A percentile compares a stretch with the other conserved stretches of the same genome.
phyloP scores from a whole-genome alignment of 1,140 invertebrate species.

The Brachionus calyciflorus region DNA sequence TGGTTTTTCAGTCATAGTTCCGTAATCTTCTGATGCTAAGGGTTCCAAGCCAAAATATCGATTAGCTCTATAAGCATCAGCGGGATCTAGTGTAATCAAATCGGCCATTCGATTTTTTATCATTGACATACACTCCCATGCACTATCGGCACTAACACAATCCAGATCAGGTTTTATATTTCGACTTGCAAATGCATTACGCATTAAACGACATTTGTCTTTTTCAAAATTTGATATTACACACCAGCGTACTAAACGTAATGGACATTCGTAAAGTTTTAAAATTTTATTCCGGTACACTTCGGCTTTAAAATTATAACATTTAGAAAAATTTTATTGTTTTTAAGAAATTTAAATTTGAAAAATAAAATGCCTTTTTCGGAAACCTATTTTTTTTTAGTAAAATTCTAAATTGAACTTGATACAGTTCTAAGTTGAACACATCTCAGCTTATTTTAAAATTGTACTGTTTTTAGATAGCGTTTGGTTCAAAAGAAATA shows the following conservation, averaged over 20 bases:
- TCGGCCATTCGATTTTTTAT: slow-evolving; percentile 69
- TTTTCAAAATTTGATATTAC: slow-evolving; percentile 84
- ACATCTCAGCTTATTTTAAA: too few species aligned
- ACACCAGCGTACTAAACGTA: slow-evolving; percentile 63
- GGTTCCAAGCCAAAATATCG: slow-evolving; percentile 58
- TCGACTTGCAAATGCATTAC: slow-evolving; percentile 77
- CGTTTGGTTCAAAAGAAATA: too few species aligned
- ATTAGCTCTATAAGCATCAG: slow-evolving; percentile 59
- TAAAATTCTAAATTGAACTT: too few species aligned
- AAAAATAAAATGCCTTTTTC: too few species aligned
- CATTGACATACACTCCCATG: slow-evolving; percentile 82
- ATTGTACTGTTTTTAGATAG: too few species aligned
- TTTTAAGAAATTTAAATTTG: neutral
- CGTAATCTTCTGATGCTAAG: slow-evolving; percentile 60
- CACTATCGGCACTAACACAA: slow-evolving; percentile 78
- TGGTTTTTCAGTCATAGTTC: slow-evolving; percentile 52
- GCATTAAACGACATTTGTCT: slow-evolving; percentile 90
- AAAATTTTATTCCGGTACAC: slow-evolving; percentile 38
- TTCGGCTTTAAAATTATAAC: slow-evolving; percentile 11
- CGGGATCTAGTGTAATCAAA: slow-evolving; percentile 58
- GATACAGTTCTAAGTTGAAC: too few species aligned
- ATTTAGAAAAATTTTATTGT: neutral
- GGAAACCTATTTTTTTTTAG: too few species aligned
- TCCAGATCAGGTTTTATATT: slow-evolving; percentile 80
- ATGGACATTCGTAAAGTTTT: slow-evolving; percentile 44